phyloP scores from a whole-genome alignment of 2,113 vertebrate species.

The Microtus richardsoni region DNA sequence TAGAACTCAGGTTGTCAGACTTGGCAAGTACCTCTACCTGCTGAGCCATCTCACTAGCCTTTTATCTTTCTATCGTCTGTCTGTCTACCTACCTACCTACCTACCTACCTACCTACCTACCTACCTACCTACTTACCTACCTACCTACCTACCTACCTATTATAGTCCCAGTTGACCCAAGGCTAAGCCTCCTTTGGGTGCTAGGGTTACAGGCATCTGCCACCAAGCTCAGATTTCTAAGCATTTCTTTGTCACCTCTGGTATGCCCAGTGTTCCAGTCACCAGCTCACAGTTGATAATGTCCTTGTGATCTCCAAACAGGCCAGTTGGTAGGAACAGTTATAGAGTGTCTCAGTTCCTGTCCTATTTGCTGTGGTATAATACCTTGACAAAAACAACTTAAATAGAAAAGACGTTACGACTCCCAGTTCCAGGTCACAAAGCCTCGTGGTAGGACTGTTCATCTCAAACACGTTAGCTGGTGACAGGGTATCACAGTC shows the following conservation, averaged over 20 bases:
- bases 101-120: fast-evolving
- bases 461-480: background rate
- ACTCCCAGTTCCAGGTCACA: background rate
- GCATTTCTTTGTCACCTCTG: background rate
- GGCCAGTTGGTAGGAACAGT: background rate
- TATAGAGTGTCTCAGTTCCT: background rate
- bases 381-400: background rate
- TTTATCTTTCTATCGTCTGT: background rate
- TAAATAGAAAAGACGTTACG: background rate
- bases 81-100: background rate
- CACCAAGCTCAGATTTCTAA: background rate
- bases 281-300: background rate
- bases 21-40: background rate
- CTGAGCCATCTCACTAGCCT: background rate
- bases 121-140: background rate
- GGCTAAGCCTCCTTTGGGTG: background rate
- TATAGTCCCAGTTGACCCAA: background rate
- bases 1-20: background rate
- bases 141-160: background rate
- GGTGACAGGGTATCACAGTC: background rate
- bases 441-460: background rate
- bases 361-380: background rate
- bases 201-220: background rate
- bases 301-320: background rate
- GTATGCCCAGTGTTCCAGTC: background rate